Evolutionary conservation across 2,888 invertebrate species (phyloP), one percentile per base, ranked within the genome.

Genomic region (Meteorus colon): DNA sequence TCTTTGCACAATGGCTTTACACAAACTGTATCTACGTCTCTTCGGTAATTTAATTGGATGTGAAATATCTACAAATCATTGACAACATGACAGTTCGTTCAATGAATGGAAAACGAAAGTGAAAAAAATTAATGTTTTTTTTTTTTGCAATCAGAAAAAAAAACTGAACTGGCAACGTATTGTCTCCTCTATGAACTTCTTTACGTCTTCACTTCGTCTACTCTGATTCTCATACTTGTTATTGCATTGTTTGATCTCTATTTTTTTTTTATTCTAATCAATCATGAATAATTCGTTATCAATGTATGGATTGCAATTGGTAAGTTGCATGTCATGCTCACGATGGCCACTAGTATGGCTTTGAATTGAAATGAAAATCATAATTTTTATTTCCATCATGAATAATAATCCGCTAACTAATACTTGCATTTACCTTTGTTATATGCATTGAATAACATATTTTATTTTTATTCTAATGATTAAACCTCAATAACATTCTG

Each of bases 311-410:
- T 24, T 51, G 31, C 51, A 29, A 31, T 51, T 65, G 75, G 75
- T 75, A 75, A 75, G 75, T 75, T 83, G 89, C 88, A 89, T 88
- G 88, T 80, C 79, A 82, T 82, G 82, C 79, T 82, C 84, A 78
- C 79, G 80, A 84, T 82, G 77, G 81, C 81, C 81, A 79, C 81
- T 84, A 81, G 80, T 81, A 77, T 80, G 79, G 84, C 83, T 86
- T 85, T 55, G 41, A 55, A 55, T 77, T 77, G 67, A 82, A 83
- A 82, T 76, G 79, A 55, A 82, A 65, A 37, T 66, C 27, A 66
- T 14, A 27, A 41, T 45, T 34, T 81, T 73, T 78, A 80, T 80
- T 82, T 80, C n/a, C 51, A 45, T 27, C 29, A 69, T 63, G n/a
- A 55, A 24, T 48, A 55, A 55, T 55, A 55, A 55, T 55, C 55